Evolutionary conservation across 1,140 invertebrate species (phyloP).

Genomic region (Drosophila miranda): DNA sequence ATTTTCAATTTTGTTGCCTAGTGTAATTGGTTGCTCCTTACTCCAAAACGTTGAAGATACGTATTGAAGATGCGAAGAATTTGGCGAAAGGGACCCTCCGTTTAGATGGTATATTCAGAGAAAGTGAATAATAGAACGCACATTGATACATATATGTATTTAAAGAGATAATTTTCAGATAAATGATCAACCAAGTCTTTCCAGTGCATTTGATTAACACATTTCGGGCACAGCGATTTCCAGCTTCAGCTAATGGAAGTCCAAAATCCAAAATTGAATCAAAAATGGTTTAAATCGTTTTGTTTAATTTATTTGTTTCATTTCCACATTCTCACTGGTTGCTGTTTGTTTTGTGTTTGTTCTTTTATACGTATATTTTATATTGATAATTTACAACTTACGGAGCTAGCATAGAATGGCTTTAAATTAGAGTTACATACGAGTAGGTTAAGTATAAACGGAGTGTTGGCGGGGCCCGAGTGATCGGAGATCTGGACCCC

Average conservation of each 20-base stretch:
- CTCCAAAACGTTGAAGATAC: too few relatives aligned
- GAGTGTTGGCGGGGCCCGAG: conserved; percentile 32
- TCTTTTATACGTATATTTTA: conserved; percentile 65
- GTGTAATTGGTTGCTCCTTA: too few relatives aligned
- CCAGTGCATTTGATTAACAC: too few relatives aligned
- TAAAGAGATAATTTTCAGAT: too few relatives aligned
- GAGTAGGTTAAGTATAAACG: conserved; percentile 63
- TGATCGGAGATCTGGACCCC: conserved; percentile 15
- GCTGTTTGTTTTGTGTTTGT: conserved; percentile 47
- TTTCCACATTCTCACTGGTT: conserved; percentile 77
- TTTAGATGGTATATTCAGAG: too few relatives aligned
- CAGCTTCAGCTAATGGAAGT: too few relatives aligned
- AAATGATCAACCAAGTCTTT: too few relatives aligned
- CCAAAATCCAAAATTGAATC: conserved; percentile 4
- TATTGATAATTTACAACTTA: conserved; percentile 80
- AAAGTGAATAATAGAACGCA: too few relatives aligned
- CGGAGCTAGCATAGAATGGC: conserved; percentile 75
- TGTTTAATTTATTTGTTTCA: conserved; percentile 74
- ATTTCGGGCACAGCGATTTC: not conserved
- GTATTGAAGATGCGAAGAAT: too few relatives aligned
- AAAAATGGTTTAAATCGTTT: conserved; percentile 54
- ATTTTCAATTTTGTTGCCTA: too few relatives aligned
- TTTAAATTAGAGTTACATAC: conserved; percentile 74
- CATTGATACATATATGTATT: too few relatives aligned
- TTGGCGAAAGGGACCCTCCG: too few relatives aligned